These are phyloP conservation scores for Meiosimyza decipiens DNA, from an alignment of 2,888 invertebrate species.

Conservation along the genomic window DNA sequence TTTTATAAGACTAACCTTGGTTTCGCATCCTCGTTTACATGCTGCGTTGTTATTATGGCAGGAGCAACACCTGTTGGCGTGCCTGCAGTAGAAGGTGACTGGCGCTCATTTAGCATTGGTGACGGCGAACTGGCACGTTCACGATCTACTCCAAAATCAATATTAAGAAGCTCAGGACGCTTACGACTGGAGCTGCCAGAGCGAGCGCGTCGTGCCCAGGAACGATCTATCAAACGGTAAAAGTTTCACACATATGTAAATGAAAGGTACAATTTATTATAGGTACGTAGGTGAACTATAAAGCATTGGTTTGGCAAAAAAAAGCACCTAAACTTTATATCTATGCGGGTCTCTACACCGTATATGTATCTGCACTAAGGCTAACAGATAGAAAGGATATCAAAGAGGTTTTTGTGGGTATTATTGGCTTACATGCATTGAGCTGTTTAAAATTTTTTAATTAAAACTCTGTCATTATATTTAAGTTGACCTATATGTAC, in stretches of 20 bases:
- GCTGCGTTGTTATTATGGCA: conserved; percentile 47
- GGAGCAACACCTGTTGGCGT: conserved; percentile 47
- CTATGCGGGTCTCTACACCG: not conserved
- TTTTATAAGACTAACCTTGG: conserved; percentile 68
- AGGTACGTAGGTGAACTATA: no score
- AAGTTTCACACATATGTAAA: not conserved
- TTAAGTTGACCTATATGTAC: conserved; percentile 21
- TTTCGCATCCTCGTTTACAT: conserved; percentile 68
- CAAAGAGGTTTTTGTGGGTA: no score
- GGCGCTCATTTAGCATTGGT: conserved; percentile 69
- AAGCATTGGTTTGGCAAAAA: not conserved
- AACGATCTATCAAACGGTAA: conserved; percentile 74
- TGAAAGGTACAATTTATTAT: not conserved
- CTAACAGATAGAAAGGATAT: conserved; percentile 2
- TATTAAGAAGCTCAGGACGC: conserved; percentile 80
- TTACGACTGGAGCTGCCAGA: conserved; percentile 76
- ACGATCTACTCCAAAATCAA: conserved; percentile 79
- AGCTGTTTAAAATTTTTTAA: conserved; percentile 22
- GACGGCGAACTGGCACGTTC: conserved; percentile 79
- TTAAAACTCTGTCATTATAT: conserved; percentile 20
- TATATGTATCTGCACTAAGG: not conserved
- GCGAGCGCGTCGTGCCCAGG: conserved; percentile 85
- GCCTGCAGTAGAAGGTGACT: conserved; percentile 48
- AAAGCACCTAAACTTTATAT: not conserved
- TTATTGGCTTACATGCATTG: conserved; percentile 26